phyloP scores from a whole-genome alignment of 2,888 invertebrate genomes.

The Allacma fusca region DNA sequence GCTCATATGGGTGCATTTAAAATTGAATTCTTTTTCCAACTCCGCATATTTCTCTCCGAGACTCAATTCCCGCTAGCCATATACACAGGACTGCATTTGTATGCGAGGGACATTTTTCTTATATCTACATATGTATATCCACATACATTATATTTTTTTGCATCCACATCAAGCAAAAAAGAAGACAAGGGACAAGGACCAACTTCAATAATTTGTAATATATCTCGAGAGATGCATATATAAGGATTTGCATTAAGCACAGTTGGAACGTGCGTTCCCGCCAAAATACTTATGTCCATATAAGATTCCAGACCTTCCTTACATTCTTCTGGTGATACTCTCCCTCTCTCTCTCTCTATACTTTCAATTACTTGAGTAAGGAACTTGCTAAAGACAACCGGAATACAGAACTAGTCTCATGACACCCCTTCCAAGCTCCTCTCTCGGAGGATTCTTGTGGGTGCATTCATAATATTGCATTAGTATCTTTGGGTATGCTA shows the following conservation, averaged over 20 bases:
- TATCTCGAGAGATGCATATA: not conserved
- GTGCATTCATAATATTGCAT: constrained; percentile 27
- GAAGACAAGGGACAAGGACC: no score
- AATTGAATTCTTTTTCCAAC: constrained; percentile 1
- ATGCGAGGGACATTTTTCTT: no score
- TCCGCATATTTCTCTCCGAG: not conserved
- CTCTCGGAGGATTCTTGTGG: constrained; percentile 6
- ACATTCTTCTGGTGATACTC: not conserved
- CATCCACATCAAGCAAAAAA: no score
- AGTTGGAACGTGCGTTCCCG: not conserved
- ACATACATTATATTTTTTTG: no score
- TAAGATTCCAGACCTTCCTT: no score
- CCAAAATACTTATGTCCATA: constrained; percentile 16
- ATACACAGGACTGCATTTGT: not conserved
- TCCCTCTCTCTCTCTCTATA: no score
- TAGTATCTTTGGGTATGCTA: constrained; percentile 19
- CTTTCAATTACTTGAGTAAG: no score
- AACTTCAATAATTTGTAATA: constrained; percentile 1
- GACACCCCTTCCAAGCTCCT: not conserved
- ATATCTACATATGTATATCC: no score
- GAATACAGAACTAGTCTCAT: not conserved
- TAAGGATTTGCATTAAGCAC: not conserved
- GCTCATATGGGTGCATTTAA: not conserved
- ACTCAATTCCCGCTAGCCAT: not conserved
- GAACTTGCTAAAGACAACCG: not conserved